Evolutionary conservation across 2,797 vertebrate species (phyloP).

Genomic region (Myiothlypis chrysogaster): DNA sequence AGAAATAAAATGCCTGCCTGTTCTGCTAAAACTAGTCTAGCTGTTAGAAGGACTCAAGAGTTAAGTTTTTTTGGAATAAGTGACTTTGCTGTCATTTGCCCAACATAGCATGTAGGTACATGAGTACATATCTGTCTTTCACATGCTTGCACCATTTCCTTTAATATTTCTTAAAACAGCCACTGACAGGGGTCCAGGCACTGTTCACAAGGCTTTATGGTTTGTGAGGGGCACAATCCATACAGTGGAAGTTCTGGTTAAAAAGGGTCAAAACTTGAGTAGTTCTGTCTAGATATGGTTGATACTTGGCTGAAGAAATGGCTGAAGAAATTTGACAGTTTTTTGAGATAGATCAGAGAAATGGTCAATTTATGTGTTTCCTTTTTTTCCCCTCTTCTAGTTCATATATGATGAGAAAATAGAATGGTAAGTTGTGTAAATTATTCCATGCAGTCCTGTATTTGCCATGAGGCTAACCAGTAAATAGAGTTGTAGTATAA

Average conservation of each 20-base stretch:
- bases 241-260: neutral
- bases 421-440: slow-evolving; percentile 76
- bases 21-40: neutral
- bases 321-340: neutral
- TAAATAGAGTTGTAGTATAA: neutral
- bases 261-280: neutral
- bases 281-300: neutral
- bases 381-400: slow-evolving; percentile 60
- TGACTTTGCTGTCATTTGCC: neutral
- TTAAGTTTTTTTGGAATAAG: neutral
- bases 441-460: neutral
- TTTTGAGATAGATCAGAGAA: neutral
- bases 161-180: neutral
- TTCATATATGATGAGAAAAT: slow-evolving; percentile 84
- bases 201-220: neutral
- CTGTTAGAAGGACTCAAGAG: neutral
- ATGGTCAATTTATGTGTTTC: neutral
- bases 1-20: neutral
- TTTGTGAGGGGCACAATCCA: neutral
- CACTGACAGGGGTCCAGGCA: neutral
- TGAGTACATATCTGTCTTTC: neutral
- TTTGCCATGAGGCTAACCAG: neutral
- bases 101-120: accelerated
- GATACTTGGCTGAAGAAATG: neutral
- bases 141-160: neutral